Percentiles rank a stretch among this genome's conserved stretches.
Conservation (phyloP, 2,113 vertebrate genomes). For the Pongo abelii region DNA sequence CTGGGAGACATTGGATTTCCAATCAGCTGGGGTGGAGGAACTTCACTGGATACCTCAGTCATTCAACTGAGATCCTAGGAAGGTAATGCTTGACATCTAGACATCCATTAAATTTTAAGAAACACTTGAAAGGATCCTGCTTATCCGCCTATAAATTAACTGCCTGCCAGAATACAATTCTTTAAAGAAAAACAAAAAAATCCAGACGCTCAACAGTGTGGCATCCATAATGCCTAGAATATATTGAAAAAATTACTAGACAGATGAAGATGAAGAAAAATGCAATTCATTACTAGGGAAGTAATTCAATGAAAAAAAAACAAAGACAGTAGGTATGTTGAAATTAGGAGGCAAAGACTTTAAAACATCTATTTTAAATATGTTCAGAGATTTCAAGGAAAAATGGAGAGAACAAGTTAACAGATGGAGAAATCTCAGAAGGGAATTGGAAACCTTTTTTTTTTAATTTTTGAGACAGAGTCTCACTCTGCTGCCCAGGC, state of each 20-base stretch:
- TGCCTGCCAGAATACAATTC: neutral
- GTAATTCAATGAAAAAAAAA: neutral
- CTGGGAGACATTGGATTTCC: neutral
- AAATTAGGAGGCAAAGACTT: neutral
- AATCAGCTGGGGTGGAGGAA: neutral
- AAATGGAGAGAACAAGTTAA: neutral
- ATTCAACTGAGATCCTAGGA: neutral
- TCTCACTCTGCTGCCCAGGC: no score
- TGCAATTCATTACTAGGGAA: neutral
- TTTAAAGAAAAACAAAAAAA: neutral
- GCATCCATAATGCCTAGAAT: neutral
- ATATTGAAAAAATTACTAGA: neutral
- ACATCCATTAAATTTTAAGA: neutral
- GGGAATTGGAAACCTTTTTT: neutral
- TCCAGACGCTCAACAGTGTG: neutral
- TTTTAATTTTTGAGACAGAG: no score
- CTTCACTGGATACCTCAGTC: neutral
- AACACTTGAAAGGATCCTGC: neutral
- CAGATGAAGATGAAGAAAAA: neutral
- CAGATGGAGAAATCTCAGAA: neutral
- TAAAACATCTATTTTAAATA: neutral
- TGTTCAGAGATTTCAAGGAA: neutral
- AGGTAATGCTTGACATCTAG: neutral
- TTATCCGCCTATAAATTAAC: neutral
- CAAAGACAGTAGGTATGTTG: neutral